phyloP scores from a whole-genome alignment of 2,113 vertebrate species.

The Corythornis madagascariensis region DNA sequence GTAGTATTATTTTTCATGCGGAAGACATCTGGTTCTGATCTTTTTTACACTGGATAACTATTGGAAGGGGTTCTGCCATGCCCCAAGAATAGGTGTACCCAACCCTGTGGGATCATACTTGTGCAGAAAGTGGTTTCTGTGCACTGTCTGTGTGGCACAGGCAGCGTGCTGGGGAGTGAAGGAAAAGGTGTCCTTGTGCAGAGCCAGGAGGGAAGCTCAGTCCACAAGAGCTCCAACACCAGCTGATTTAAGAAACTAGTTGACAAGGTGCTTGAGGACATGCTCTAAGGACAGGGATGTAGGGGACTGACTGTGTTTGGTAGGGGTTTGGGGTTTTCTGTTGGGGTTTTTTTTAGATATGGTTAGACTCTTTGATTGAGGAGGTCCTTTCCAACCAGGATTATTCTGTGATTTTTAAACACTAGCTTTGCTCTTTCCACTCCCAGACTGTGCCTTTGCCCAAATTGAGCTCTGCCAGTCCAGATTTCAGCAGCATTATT shows the following conservation, averaged over 20 bases:
- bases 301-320: too few relatives aligned
- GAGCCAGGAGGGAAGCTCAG: neutral
- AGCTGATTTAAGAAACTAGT: neutral
- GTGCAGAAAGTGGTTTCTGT: neutral
- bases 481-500: neutral
- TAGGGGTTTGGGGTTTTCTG: too few relatives aligned
- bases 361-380: too few relatives aligned
- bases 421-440: neutral
- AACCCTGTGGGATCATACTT: rapidly evolving
- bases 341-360: too few relatives aligned
- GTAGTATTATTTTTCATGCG: neutral
- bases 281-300: too few relatives aligned
- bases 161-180: neutral
- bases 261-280: too few relatives aligned
- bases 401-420: neutral
- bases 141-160: rapidly evolving
- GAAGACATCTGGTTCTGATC: neutral
- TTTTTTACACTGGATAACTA: neutral
- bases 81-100: neutral
- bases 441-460: neutral
- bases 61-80: neutral
- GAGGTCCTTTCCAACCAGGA: too few relatives aligned
- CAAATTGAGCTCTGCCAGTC: neutral
- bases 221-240: neutral
- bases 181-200: neutral